Evolutionary conservation across 2,888 invertebrate genomes (phyloP).

Genomic region (Germaria angustata): DNA sequence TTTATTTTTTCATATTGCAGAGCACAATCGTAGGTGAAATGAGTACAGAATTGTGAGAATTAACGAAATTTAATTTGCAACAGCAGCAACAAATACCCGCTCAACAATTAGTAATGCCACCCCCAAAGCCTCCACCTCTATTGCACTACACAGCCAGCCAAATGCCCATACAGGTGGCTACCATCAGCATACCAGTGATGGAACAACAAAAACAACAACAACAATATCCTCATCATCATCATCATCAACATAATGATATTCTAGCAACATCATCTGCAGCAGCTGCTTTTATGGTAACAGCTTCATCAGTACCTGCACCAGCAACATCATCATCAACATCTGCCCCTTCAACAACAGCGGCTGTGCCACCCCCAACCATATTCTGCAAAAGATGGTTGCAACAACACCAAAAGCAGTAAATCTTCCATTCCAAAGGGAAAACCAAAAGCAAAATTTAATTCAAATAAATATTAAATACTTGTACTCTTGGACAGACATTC

Average conservation of each 20-base stretch:
- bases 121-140: slow-evolving; percentile 67
- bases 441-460: slow-evolving; percentile 40
- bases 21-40: slow-evolving; percentile 83
- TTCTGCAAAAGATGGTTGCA: slow-evolving; percentile 77
- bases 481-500: background rate
- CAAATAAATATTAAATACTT: slow-evolving; percentile 47
- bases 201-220: slow-evolving; percentile 36
- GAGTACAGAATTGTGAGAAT: slow-evolving; percentile 85
- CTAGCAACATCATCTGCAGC: slow-evolving; percentile 24
- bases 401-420: slow-evolving; percentile 71
- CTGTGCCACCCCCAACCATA: slow-evolving; percentile 75
- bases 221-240: background rate
- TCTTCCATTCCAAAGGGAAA: background rate
- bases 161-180: slow-evolving; percentile 63
- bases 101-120: slow-evolving; percentile 60
- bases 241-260: background rate
- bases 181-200: slow-evolving; percentile 55
- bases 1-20: slow-evolving; percentile 70
- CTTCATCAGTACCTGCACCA: slow-evolving; percentile 27
- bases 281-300: slow-evolving; percentile 35
- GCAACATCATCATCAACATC: slow-evolving; percentile 57
- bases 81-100: slow-evolving; percentile 62
- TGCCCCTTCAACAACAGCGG: slow-evolving; percentile 54
- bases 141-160: slow-evolving; percentile 29
- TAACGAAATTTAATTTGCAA: slow-evolving; percentile 76